These are phyloP conservation scores for Hexactinellida sp. DNA, from an alignment of 37 sponge, comb jelly and placozoan species.

Conservation along the genomic window DNA sequence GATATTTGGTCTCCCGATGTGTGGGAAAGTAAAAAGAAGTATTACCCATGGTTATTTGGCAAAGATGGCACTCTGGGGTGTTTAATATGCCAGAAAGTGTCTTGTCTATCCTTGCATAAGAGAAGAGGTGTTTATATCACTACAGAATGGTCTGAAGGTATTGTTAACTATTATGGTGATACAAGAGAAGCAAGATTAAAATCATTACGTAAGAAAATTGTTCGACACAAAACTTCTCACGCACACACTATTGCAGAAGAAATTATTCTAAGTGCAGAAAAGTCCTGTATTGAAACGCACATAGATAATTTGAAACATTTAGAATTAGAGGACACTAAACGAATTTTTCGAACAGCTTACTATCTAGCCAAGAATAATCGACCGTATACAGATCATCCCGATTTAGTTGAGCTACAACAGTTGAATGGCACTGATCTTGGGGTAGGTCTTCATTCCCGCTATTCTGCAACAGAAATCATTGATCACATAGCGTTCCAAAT, in stretches of 20 bases:
- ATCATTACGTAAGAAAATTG: not conserved
- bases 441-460: not conserved
- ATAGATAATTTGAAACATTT: not conserved
- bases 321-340: not conserved
- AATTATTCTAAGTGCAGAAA: not conserved
- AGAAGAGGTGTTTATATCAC: not conserved
- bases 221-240: not conserved
- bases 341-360: not conserved
- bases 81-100: not conserved
- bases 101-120: not conserved
- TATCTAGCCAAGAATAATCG: not conserved
- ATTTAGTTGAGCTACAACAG: not conserved
- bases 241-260: not conserved
- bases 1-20: not conserved
- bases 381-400: not conserved
- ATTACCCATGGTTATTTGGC: not conserved
- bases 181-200: not conserved
- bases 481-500: not conserved
- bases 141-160: not conserved
- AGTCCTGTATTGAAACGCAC: not conserved
- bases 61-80: not conserved
- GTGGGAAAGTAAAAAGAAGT: not conserved
- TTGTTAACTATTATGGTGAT: not conserved
- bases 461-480: not conserved
- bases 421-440: not conserved